Base-by-base conservation (phyloP, 2,888 invertebrate genomes). In the Urechis unicinctus region DNA sequence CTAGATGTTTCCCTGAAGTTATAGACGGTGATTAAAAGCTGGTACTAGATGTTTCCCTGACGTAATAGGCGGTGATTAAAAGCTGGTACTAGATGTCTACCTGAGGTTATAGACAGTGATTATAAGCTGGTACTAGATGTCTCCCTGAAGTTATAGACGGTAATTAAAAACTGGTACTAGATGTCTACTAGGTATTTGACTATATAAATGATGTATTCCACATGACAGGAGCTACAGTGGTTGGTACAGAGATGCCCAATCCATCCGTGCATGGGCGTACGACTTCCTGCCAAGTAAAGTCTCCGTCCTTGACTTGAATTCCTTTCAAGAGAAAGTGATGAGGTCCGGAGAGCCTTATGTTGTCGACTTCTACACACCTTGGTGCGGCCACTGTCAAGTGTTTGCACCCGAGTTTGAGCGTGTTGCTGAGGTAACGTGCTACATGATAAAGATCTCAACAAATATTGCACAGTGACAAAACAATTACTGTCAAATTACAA, bases 341-440 rank as follows among this genome's bases (percentile, higher is more conserved):
- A 21, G 29, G 1, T 80, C 82, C 53, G 68, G 73, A 29, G 78
- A 80, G 71, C 80, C 82, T 0, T 83, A 82, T 85, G 55, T 78
- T 21, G 59, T 78, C 28, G 77, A 78, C 55, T 78, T 74, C 62
- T 77, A 68, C 61, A 71, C 76, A 3, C 75, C 77, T 1, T 78
- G 77, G 78, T 82, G 81, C 65, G 79, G 79, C 0, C 81, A 77
- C 64, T 87, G 87, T 67, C 81, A 83, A 60, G 79, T 80, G 59
- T 85, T 88, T 72, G 85, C 85, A 58, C 86, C 87, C 1, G 84
- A 85, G 61, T 87, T 85, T 77, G 82, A 84, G 62, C 79, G 81
- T 62, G 81, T 85, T 48, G 85, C 86, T 13, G 79, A 83, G 80
- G 86, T 86, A 60, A 28, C 22, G 22, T 4, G 26, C 36, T 9